Evolutionary conservation across 2,888 invertebrate genomes (phyloP).

Genomic region (Lingula anatina): DNA sequence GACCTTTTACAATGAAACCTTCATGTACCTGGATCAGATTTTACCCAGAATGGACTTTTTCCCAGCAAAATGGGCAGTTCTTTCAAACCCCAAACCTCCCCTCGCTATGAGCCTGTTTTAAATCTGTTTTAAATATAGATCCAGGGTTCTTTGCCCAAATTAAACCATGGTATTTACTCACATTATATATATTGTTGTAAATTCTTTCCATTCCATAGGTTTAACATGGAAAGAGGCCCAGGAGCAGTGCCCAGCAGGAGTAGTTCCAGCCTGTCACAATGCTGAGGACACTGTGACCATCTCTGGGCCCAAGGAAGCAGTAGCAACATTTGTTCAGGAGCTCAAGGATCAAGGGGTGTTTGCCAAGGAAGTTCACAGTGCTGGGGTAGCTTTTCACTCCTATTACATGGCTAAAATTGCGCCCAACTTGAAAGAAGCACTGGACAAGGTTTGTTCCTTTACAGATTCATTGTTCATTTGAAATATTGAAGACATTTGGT

Average conservation of each 20-base stretch:
- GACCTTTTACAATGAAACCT: too few relatives aligned
- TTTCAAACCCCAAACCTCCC: too few relatives aligned
- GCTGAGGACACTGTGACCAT: slow-evolving; percentile 88
- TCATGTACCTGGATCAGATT: too few relatives aligned
- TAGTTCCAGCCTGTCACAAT: slow-evolving; percentile 78
- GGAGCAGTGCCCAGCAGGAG: slow-evolving; percentile 43
- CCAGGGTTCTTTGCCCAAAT: too few relatives aligned
- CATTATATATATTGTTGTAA: background rate
- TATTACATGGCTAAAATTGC: slow-evolving; percentile 49
- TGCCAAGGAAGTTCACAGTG: slow-evolving; percentile 49
- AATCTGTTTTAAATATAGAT: too few relatives aligned
- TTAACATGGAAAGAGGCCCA: slow-evolving; percentile 50
- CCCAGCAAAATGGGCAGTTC: too few relatives aligned
- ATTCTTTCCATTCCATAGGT: slow-evolving; percentile 20
- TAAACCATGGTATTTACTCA: background rate
- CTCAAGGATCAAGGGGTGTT: slow-evolving; percentile 44
- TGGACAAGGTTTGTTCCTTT: slow-evolving; percentile 47
- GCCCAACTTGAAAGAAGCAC: slow-evolving; percentile 35
- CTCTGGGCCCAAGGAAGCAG: slow-evolving; percentile 70
- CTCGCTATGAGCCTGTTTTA: too few relatives aligned
- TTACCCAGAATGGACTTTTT: too few relatives aligned
- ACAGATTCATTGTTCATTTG: too few relatives aligned
- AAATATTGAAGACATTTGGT: too few relatives aligned
- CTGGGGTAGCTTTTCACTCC: slow-evolving; percentile 52
- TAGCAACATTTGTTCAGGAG: slow-evolving; percentile 40